Percentiles rank a stretch among this genome's conserved stretches.
Conservation (phyloP, 2,797 vertebrate genomes). For the Myripristis murdjan region DNA sequence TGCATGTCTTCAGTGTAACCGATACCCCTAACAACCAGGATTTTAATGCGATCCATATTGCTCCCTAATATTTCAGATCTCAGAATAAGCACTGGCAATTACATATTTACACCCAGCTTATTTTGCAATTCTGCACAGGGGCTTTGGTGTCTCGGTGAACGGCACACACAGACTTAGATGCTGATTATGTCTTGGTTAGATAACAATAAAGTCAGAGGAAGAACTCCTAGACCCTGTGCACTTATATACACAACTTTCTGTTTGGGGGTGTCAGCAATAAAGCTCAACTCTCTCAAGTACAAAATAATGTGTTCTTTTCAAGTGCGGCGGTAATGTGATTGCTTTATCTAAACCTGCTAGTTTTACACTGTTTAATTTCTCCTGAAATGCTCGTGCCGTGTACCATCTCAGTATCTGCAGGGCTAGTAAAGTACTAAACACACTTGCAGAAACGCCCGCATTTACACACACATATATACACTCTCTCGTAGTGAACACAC, state of each 20-base stretch:
- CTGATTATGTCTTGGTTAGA: constrained; percentile 82
- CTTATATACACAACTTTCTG: constrained; percentile 74
- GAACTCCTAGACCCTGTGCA: constrained; percentile 70
- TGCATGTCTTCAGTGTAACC: constrained; percentile 84
- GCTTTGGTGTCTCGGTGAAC: constrained; percentile 66
- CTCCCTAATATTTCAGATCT: constrained; percentile 86
- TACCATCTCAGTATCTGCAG: constrained; percentile 70
- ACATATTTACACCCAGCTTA: constrained; percentile 87
- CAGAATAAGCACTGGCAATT: constrained; percentile 87
- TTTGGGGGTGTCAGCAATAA: constrained; percentile 83
- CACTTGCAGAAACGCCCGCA: constrained; percentile 39
- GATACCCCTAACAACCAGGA: constrained; percentile 85
- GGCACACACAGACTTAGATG: constrained; percentile 64
- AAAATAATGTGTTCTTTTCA: constrained; percentile 81
- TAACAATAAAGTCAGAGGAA: constrained; percentile 79
- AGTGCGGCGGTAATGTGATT: constrained; percentile 78
- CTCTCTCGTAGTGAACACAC: constrained; percentile 56
- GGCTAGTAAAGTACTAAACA: constrained; percentile 50
- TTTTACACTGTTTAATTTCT: constrained; percentile 79
- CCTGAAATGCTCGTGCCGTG: constrained; percentile 58
- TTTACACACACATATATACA: constrained; percentile 69
- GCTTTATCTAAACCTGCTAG: constrained; percentile 83
- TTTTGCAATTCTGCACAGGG: constrained; percentile 84
- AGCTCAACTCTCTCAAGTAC: constrained; percentile 67
- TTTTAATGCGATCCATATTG: constrained; percentile 87